Conservation (phyloP, 35 echinoderm and acorn worm genomes). For the Apostichopus japonicus region DNA sequence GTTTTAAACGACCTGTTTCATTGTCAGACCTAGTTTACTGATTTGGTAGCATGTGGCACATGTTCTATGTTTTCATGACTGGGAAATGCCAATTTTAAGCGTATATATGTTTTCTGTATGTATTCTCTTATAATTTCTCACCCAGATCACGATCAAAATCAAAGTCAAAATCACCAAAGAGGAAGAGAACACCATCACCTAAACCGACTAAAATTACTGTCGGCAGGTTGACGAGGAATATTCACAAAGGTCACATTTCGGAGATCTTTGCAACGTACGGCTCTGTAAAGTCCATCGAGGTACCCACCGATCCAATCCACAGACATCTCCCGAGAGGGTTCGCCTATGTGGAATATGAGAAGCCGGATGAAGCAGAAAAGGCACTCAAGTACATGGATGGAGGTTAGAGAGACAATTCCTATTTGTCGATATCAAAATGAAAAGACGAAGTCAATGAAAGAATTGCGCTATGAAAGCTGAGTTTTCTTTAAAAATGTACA, state of each 20-base stretch:
- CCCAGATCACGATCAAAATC: background rate
- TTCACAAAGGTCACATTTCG: constrained; percentile 93
- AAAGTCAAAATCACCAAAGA: constrained; percentile 73
- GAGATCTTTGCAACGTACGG: constrained; percentile 98
- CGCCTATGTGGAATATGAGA: constrained; percentile 91
- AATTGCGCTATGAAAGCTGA: too few relatives aligned
- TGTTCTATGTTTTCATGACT: background rate
- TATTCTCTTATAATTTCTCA: background rate
- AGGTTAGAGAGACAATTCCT: constrained; percentile 53
- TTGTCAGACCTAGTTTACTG: too few relatives aligned
- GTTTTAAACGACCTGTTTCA: too few relatives aligned
- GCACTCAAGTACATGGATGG: constrained; percentile 97
- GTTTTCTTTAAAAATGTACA: too few relatives aligned
- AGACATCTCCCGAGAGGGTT: constrained; percentile 79
- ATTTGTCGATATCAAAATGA: too few relatives aligned
- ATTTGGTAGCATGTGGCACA: background rate
- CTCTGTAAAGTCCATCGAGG: constrained; percentile 72
- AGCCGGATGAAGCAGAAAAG: constrained; percentile 89
- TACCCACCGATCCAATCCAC: constrained; percentile 76
- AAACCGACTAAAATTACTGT: constrained; percentile 85
- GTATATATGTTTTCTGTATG: too few relatives aligned
- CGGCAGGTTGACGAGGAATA: constrained; percentile 83
- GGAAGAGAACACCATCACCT: constrained; percentile 82
- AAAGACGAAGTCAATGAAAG: too few relatives aligned
- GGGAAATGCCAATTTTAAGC: background rate